Evolutionary conservation across 2,797 vertebrate genomes (phyloP).

Genomic region (Gastrophryne carolinensis): DNA sequence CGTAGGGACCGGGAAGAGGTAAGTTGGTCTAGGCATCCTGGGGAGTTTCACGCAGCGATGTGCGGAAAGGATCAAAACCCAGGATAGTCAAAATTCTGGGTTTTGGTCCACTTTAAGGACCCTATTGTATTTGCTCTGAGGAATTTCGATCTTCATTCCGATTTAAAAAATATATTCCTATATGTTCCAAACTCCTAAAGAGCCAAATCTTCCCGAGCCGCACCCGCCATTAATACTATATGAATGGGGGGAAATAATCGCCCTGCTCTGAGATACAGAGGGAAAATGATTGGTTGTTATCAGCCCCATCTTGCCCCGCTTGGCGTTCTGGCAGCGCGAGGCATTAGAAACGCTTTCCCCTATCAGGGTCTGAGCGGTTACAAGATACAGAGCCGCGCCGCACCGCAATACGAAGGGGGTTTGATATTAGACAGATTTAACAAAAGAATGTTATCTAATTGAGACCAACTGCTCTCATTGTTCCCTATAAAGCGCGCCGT

Average conservation of each 20-base stretch:
- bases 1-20: too few relatives aligned
- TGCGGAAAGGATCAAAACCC: too few relatives aligned
- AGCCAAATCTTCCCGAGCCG: background rate
- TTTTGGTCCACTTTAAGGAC: too few relatives aligned
- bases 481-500: slow-evolving; percentile 75
- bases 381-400: slow-evolving; percentile 62
- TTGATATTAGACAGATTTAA: slow-evolving; percentile 66
- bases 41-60: too few relatives aligned
- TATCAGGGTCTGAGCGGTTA: slow-evolving; percentile 63
- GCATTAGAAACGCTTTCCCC: slow-evolving; percentile 58
- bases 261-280: background rate
- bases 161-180: background rate
- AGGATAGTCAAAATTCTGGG: too few relatives aligned
- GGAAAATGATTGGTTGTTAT: background rate
- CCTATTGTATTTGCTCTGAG: too few relatives aligned
- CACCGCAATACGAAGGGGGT: slow-evolving; percentile 61
- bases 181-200: background rate
- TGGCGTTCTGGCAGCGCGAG: slow-evolving; percentile 57
- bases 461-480: slow-evolving; percentile 77
- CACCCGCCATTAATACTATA: background rate
- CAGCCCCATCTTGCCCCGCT: background rate
- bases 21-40: too few relatives aligned
- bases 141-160: too few relatives aligned
- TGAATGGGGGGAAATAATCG: background rate
- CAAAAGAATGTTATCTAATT: slow-evolving; percentile 71